Evolutionary conservation across 2,888 invertebrate genomes (phyloP), one percentile per base, ranked within the genome.

Genomic region (Gibbula magus): DNA sequence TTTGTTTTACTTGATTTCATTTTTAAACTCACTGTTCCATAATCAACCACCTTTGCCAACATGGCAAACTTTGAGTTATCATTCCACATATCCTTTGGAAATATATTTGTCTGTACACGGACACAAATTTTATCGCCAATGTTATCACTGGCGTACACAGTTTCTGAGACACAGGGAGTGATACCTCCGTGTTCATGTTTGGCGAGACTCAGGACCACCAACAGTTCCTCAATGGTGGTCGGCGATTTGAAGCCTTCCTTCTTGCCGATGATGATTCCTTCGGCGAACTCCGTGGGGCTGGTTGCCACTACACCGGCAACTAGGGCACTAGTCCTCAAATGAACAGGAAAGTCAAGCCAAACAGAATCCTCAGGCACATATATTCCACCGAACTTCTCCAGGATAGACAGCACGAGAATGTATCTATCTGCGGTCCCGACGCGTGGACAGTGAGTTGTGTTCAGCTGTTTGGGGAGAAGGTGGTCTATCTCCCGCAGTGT

Each of bases 271-370:
- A 85, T 83, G 13, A 85, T 78, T 39, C 85, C 85, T 51, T 85
- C 85, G 20, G 52, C 73, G 54, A 78, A 85, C 18, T 79, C 75
- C n/a, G 81, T 75, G 10, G 83, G 77, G n/a, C 75, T 81, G 29
- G 56, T 76, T 22, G 83, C 81, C 16, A 77, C 73, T 39, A 85
- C 85, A 2, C 85, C 85, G 4, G 85, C 78, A 53, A 85, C 76
- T 22, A 85, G 77, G 16, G 81, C 74, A 53, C 77, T 79, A 29
- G 82, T 80, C 13, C 85, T 79, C 8, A 85, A 76, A 51, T 85
- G 84, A 32, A 85, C 81, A 4, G 85, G 85, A 51, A 85, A 85
- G 56, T 85, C 85, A 25, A 85, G 82, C 76, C 84, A 79, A 18
- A 85, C 67, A 20, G 85, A 82, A 75, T 84, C 83, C 39, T 85